Percentiles rank a stretch among this genome's conserved stretches.
phyloP scores from a whole-genome alignment of 2,888 invertebrate genomes.

The Brassicogethes aeneus region DNA sequence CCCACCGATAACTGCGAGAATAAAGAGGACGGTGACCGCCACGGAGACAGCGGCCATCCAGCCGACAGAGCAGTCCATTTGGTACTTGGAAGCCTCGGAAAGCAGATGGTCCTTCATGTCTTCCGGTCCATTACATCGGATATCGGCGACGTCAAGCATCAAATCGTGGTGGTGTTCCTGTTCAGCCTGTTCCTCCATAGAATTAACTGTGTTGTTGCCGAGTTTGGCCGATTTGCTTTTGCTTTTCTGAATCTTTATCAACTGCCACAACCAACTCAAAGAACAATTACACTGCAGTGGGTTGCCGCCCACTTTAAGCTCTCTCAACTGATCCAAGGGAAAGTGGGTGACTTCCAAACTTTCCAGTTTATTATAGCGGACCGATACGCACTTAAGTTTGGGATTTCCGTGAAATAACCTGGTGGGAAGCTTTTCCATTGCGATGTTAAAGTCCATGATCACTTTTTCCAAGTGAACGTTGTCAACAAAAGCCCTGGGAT shows the following conservation, averaged over 20 bases:
- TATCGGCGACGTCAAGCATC: slow-evolving; percentile 48
- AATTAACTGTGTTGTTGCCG: slow-evolving; percentile 13
- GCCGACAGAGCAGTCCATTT: slow-evolving; percentile 53
- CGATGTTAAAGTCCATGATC: slow-evolving; percentile 68
- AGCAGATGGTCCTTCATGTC: slow-evolving; percentile 46
- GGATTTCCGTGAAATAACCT: slow-evolving; percentile 78
- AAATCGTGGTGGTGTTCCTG: slow-evolving; percentile 24
- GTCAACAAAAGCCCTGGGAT: slow-evolving; percentile 73
- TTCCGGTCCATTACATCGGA: slow-evolving; percentile 51
- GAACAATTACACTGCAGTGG: slow-evolving; percentile 83
- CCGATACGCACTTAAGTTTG: slow-evolving; percentile 64
- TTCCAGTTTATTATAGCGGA: slow-evolving; percentile 65
- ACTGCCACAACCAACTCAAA: slow-evolving; percentile 76
- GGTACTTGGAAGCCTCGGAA: slow-evolving; percentile 51
- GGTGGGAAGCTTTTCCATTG: slow-evolving; percentile 64
- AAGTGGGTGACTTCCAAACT: slow-evolving; percentile 73
- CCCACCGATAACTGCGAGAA: slow-evolving; percentile 29
- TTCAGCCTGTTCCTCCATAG: slow-evolving; percentile 17
- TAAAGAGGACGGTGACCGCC: slow-evolving; percentile 34
- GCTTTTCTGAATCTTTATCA: slow-evolving; percentile 42
- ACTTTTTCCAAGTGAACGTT: slow-evolving; percentile 74
- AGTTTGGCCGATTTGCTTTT: slow-evolving; percentile 17
- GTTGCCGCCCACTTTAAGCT: slow-evolving; percentile 70
- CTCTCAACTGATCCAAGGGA: slow-evolving; percentile 69
- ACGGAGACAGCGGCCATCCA: slow-evolving; percentile 53